Conservation (phyloP, 1,140 invertebrate species). For the Caenorhabditis elegans region WBcel235 BX284605.5:5933501-5934000, state of each 20-base stretch:
- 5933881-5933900: not conserved
- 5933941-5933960: not conserved
- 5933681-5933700: not conserved
- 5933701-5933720: not conserved
- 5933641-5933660: not conserved
- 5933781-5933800: too few relatives aligned
- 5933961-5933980: too few relatives aligned
- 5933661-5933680: constrained; percentile 13
- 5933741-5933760: too few relatives aligned
- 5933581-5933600: not conserved
- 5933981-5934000: not conserved
- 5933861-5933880: not conserved
- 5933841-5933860: not conserved
- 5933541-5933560: not conserved
- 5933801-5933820: too few relatives aligned
- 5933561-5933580: not conserved
- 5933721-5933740: not conserved
- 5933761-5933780: too few relatives aligned
- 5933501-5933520: not conserved
- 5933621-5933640: not conserved
- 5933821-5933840: too few relatives aligned
- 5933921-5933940: not conserved
- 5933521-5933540: not conserved
- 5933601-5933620: not conserved
- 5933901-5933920: not conserved